Base-by-base conservation (phyloP, 1,140 invertebrate species). In the Panagrolaimus sp. region DNA sequence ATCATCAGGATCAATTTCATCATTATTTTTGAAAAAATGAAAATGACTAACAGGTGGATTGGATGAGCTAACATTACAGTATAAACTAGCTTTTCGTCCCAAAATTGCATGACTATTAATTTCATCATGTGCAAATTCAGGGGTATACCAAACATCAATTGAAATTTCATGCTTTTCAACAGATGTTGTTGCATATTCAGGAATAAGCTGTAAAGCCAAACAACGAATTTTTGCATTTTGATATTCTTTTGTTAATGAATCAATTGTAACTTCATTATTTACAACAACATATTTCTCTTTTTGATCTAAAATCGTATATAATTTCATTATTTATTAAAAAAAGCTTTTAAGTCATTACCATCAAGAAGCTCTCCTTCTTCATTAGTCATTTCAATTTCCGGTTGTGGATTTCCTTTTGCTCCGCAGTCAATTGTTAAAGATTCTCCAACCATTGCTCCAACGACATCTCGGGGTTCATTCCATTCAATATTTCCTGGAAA, bases 361-460 rank as follows among this genome's bases (percentile, higher is more conserved):
- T 43, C 48, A 44, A 71, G n/a, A 43, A 43, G 28, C 15, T 71
- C 46, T 15, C 70, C 70, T 14, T 71, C 52, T n/a, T 71, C 52
- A 43, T 72, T 43, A 15, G 70, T 71, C n/a, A 71, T 71, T 58
- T 70, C 70, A 32, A 71, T 64, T n/a, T 71, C 38, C 32, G 70
- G 65, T 28, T 26, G 10, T 8, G 74, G 65, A 38, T 63, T 55
- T 24, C 74, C 74, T 47, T 65, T 43, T 14, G 73, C 71, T 17
- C 73, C 73, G 58, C 73, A 75, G 46, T 75, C 74, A 46, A 75
- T 70, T 28, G 73, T 75, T 44, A 75, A 52, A 17, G 73, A 47
- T 24, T 73, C 55, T 26, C 75, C 63, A 24, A 77, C 14, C 26
- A 24, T 63, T n/a, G 9, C 74, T 32, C 74, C 70, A 15, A 71